Conservation (phyloP, 2,113 vertebrate species). For the Marcusenius ussheri region DNA sequence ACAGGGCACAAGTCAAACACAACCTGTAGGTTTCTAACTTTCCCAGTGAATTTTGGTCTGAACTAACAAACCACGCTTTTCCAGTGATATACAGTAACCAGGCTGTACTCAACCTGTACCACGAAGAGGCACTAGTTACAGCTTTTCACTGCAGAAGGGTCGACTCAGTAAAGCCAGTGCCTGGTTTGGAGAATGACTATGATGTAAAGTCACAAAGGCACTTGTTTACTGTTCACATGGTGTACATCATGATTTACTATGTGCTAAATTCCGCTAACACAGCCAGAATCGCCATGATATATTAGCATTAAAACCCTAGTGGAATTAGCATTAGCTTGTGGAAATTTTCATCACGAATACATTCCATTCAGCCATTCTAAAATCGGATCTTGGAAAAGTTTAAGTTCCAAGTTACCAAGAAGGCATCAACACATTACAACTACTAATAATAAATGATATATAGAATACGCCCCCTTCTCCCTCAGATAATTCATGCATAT, state of each 20-base stretch:
- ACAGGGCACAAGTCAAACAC: neutral
- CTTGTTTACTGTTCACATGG: neutral
- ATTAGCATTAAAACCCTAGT: neutral
- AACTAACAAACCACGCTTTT: neutral
- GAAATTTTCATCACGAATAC: neutral
- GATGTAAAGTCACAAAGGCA: neutral
- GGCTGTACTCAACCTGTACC: neutral
- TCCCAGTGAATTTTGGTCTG: neutral
- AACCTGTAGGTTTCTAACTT: neutral
- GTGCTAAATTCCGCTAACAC: neutral
- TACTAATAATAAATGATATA: neutral
- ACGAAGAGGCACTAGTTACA: neutral
- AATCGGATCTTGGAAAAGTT: neutral
- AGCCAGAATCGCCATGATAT: neutral
- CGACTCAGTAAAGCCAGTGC: neutral
- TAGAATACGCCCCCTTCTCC: too few relatives aligned
- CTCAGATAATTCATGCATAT: too few relatives aligned
- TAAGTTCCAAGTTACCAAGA: neutral
- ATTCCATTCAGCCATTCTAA: neutral
- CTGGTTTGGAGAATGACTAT: neutral
- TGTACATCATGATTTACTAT: neutral
- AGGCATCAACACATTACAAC: neutral
- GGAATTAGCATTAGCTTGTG: neutral
- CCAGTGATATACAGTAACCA: neutral
- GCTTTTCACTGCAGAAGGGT: neutral